Percentiles rank a stretch among this genome's conserved stretches.
These are phyloP conservation scores for Phoxinus dragarum DNA, from an alignment of 2,797 vertebrate species.

Conservation along the genomic window DNA sequence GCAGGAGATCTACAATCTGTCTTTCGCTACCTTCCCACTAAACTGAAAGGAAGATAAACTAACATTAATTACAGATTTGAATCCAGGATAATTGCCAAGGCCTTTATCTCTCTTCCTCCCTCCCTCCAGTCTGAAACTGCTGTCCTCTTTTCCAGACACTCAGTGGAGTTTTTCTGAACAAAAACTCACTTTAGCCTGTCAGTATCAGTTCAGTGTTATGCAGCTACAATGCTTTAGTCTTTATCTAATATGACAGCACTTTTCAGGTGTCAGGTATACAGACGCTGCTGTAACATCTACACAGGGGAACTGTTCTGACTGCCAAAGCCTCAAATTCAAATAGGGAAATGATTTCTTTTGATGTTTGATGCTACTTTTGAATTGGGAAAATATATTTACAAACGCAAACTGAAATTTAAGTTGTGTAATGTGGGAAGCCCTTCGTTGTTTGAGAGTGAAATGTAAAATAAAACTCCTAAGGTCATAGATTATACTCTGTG, in stretches of 20 bases:
- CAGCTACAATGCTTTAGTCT: slow-evolving; percentile 30
- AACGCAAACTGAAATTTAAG: background rate
- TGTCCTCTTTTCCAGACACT: slow-evolving; percentile 9
- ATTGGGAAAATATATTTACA: slow-evolving; percentile 30
- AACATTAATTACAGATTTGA: slow-evolving; percentile 48
- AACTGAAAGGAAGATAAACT: slow-evolving; percentile 47
- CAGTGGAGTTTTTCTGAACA: background rate
- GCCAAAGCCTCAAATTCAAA: slow-evolving; percentile 22
- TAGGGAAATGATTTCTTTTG: slow-evolving; percentile 20
- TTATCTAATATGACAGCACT: slow-evolving; percentile 45
- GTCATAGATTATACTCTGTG: background rate
- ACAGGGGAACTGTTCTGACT: slow-evolving; percentile 17
- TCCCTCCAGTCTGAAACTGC: background rate
- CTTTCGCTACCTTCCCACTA: slow-evolving; percentile 16
- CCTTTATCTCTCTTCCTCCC: slow-evolving; percentile 25
- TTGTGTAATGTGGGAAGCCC: background rate
- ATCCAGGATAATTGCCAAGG: slow-evolving; percentile 39
- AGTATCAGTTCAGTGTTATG: slow-evolving; percentile 20
- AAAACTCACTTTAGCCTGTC: slow-evolving; percentile 37
- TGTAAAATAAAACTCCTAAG: background rate
- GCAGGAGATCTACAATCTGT: slow-evolving; percentile 40
- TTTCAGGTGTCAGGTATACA: slow-evolving; percentile 19
- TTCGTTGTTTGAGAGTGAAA: slow-evolving; percentile 5
- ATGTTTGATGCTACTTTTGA: slow-evolving; percentile 20
- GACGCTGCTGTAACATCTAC: slow-evolving; percentile 14